Base-by-base conservation (phyloP, 1,140 invertebrate species). In the Lepidotrigona ventralis region DNA sequence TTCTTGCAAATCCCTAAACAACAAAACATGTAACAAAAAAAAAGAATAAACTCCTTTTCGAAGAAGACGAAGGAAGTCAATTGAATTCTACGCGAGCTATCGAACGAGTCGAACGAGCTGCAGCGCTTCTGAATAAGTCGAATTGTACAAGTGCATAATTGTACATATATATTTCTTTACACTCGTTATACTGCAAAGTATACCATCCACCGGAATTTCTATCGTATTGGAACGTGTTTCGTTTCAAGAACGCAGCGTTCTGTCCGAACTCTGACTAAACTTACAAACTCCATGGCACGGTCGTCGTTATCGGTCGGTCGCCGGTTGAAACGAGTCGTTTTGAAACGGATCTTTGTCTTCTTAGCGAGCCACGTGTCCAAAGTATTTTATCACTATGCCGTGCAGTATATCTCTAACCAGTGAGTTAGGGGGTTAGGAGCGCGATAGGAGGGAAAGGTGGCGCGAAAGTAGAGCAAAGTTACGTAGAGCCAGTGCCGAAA, bases 201-300 rank as follows among this genome's bases (percentile, higher is more conserved):
- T n/a, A 39, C 53, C 26, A 53, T 63, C 33, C 33, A 33, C 33
- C 19, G 69, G 73, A 73, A 33, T 6, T 3, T 33, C 21, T 21
- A 26, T 77, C 33, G 33, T 23, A 33, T 46, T 46, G 39, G 39
- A 39, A 21, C 26, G 69, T 69, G 63, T 78, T 78, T 68, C 19
- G 46, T n/a, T 39, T 21, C 12, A 83, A 21, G 26, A 56, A 76
- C 78, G 86, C 84, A 83, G 66, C 58, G 70, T 60, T 77, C 81
- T 46, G 66, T 54, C 74, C 83, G 66, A 81, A 86, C 76, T 83
- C 79, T 66, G 88, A 89, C 83, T 84, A 89, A 90, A 90, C 69
- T 89, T 90, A 5, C 60, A 39, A 80, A 87, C 78, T 58, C 54
- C 58, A 75, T 53, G 53, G 21, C 80, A 66, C 33, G 26, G 4